These are phyloP conservation scores for Beris morrisii DNA, from an alignment of 2,888 invertebrate genomes.

Conservation along the genomic window DNA sequence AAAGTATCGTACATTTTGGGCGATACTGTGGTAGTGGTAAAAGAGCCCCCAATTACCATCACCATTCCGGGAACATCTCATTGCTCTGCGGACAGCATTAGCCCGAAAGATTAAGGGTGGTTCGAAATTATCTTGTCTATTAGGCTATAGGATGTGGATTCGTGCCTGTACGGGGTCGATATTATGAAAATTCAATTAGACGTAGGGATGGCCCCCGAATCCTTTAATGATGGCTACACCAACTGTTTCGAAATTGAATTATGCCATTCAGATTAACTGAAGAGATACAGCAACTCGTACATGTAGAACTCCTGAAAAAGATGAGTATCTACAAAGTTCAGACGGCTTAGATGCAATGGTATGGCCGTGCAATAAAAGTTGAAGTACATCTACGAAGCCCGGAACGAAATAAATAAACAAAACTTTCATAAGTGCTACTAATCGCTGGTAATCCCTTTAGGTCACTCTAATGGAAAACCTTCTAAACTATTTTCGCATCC, in stretches of 20 bases:
- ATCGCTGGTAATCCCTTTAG: constrained; percentile 36
- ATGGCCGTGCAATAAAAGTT: too few relatives aligned
- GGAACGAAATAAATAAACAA: background rate
- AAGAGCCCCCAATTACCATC: constrained; percentile 29
- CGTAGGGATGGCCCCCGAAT: constrained; percentile 43
- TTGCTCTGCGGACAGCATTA: constrained; percentile 1
- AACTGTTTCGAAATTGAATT: constrained; percentile 58
- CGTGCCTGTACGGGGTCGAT: constrained; percentile 15
- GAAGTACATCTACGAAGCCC: too few relatives aligned
- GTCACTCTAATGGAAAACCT: constrained; percentile 37
- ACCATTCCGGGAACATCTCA: constrained; percentile 3
- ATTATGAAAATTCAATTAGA: constrained; percentile 43
- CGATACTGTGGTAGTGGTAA: constrained; percentile 19
- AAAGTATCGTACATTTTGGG: constrained; percentile 3
- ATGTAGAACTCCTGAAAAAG: background rate
- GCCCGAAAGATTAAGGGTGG: constrained; percentile 12
- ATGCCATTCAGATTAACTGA: constrained; percentile 48
- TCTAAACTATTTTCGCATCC: background rate
- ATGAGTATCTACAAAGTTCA: too few relatives aligned
- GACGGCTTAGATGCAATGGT: too few relatives aligned
- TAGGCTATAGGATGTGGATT: constrained; percentile 27
- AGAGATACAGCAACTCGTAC: background rate
- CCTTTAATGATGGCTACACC: constrained; percentile 58
- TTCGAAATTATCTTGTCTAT: constrained; percentile 27
- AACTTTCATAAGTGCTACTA: constrained; percentile 6